Base-by-base conservation (phyloP, 2,797 vertebrate species). In the Taenioides sp. region DNA sequence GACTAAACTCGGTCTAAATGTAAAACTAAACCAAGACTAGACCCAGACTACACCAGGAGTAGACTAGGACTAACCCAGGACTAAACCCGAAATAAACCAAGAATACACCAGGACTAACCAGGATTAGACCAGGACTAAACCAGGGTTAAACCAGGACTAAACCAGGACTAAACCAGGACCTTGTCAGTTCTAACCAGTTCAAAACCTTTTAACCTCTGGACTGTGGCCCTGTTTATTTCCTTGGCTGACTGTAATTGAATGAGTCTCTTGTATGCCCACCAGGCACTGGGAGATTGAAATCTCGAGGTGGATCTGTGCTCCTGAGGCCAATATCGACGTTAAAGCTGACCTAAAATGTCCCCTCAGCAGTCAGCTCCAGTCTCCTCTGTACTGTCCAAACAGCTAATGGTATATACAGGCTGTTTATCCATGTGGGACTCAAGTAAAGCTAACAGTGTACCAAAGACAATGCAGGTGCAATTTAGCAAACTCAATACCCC, bases 181-280 rank as follows among this genome's bases (percentile, higher is more conserved):
- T 4, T 47, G 43, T 47, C 12, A 16, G 4, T 17, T 47, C 43
- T 47, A 47, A 47, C 43, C 14, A 17, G 43, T 80, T 17, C 23
- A 34, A 74, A 66, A 47, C 23, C 3, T 71, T 72, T 71, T 76
- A 67, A 80, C 74, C 77, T 75, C 70, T 31, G 4, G 47, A 57
- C 66, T 11, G 17, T 47, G 25, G 60, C 66, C 47, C 70, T 67
- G 50, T 34, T 71, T 55, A 57, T 81, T 70, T 25, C 18, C 61
- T 78, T 50, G 20, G 27, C 70, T 31, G 76, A 59, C 74, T 82
- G 76, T 79, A 73, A 84, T 74, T 75, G 54, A 80, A 85, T 84
- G 73, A 79, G 65, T 75, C 71, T 59, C 71, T 54, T 67, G 62
- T 12, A 49, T 77, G 64, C 63, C 61, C 76, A 82, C 66, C 0